Evolutionary conservation across 1,140 invertebrate species (phyloP), one percentile per base, ranked within the genome.

Genomic region (Mya arenaria): DNA sequence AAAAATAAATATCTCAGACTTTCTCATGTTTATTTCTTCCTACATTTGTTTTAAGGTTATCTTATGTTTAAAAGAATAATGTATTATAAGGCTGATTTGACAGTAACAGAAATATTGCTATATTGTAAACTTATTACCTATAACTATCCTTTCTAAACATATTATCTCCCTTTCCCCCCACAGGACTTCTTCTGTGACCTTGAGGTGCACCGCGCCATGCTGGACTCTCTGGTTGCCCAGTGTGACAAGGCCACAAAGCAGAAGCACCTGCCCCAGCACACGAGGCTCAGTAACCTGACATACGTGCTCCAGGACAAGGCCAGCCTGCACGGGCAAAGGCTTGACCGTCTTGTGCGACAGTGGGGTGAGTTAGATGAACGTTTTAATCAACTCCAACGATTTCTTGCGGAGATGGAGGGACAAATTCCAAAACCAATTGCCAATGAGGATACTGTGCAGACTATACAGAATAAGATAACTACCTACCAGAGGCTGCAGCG

Each of bases 101-200:
- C n/a, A n/a, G n/a, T n/a, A n/a, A n/a, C n/a, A n/a, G n/a, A n/a
- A n/a, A n/a, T n/a, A n/a, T n/a, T n/a, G n/a, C n/a, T n/a, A n/a
- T n/a, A n/a, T n/a, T n/a, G n/a, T n/a, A n/a, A n/a, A n/a, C n/a
- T n/a, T n/a, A n/a, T n/a, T n/a, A n/a, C n/a, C 28, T 68, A 8
- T 8, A 68, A 15, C 39, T 28, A 28, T 62, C 39, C n/a, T 75
- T 32, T 19, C 39, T 23, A 60, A 69, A 30, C 48, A 1, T 37
- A 34, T 34, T 71, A 55, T 55, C 13, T 37, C n/a, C n/a, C n/a
- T 39, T 6, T n/a, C 23, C n/a, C 28, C 65, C 83, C 84, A 5
- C 83, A 92, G 92, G 89, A 91, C 65, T 92, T 92, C 84, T 93
- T 93, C 82, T 86, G 85, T 77, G 90, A 91, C 72, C 81, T 93